Evolutionary conservation across 2,113 vertebrate species (phyloP).

Genomic region (Rhinichthys klamathensis): DNA sequence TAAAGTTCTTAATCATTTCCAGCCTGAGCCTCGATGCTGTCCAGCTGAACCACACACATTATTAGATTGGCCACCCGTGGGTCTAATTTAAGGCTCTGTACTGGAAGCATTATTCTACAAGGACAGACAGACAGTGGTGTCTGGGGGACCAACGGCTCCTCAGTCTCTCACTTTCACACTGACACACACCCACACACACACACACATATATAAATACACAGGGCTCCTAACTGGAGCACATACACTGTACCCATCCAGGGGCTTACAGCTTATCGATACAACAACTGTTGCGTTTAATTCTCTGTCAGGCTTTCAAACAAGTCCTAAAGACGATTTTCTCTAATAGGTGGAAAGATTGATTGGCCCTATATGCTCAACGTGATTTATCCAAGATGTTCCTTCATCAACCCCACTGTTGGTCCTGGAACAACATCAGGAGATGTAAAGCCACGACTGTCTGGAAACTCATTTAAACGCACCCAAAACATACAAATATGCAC

Average conservation of each 20-base stretch:
- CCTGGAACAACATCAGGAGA: neutral
- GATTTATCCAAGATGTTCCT: neutral
- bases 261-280: slow-evolving; percentile 2
- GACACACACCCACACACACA: slow-evolving; percentile 23
- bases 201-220: slow-evolving; percentile 43
- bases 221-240: slow-evolving; percentile 27
- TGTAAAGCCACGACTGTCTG: neutral
- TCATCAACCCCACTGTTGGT: neutral
- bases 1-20: slow-evolving; percentile 48
- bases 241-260: neutral
- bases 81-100: slow-evolving; percentile 53
- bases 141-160: slow-evolving; percentile 19
- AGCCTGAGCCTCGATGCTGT: slow-evolving; percentile 33
- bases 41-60: slow-evolving; percentile 52
- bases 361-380: neutral
- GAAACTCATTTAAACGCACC: neutral
- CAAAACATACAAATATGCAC: neutral
- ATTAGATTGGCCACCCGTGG: slow-evolving; percentile 56
- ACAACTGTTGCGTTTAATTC: neutral
- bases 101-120: slow-evolving; percentile 47
- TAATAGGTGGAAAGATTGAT: neutral
- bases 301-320: slow-evolving; percentile 29
- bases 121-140: slow-evolving; percentile 7
- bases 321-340: slow-evolving; percentile 5
- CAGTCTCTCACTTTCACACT: slow-evolving; percentile 20